Evolutionary conservation across 2,888 invertebrate species (phyloP).

Genomic region (Microplitis deprimator): DNA sequence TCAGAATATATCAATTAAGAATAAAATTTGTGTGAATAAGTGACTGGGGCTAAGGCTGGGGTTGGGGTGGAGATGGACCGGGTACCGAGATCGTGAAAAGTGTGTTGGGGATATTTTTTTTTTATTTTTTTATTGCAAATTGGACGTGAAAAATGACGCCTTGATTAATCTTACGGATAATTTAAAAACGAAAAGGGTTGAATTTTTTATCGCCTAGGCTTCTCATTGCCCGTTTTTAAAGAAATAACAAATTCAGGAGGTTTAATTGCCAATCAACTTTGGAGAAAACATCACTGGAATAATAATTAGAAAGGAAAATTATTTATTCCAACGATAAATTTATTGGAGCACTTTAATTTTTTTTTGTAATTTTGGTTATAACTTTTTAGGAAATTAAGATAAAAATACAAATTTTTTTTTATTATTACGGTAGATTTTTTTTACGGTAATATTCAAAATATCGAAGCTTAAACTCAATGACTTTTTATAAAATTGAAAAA

Average conservation of each 20-base stretch:
- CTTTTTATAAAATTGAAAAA: too few relatives aligned
- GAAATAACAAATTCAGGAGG: conserved; percentile 71
- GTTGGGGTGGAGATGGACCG: conserved; percentile 37
- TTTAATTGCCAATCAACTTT: conserved; percentile 69
- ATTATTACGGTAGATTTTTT: too few relatives aligned
- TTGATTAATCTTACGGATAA: conserved; percentile 72
- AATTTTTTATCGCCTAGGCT: conserved; percentile 43
- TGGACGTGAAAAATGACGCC: conserved; percentile 72
- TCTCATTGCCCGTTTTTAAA: conserved; percentile 44
- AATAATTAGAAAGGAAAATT: background rate
- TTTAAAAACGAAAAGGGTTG: conserved; percentile 69
- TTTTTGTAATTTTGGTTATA: too few relatives aligned
- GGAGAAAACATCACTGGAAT: conserved; percentile 52
- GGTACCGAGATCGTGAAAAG: background rate
- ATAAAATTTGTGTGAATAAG: conserved; percentile 66
- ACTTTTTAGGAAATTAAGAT: too few relatives aligned
- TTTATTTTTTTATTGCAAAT: conserved; percentile 70
- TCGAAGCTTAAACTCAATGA: too few relatives aligned
- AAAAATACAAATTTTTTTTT: too few relatives aligned
- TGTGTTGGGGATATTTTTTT: conserved; percentile 50
- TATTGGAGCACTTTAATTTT: conserved; percentile 14
- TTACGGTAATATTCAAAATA: too few relatives aligned
- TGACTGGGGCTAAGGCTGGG: background rate
- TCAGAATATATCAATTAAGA: conserved; percentile 72
- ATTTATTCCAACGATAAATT: conserved; percentile 39